These are phyloP conservation scores for Onychostruthus taczanowskii DNA, from an alignment of 2,113 vertebrate genomes.

Conservation along the genomic window DNA sequence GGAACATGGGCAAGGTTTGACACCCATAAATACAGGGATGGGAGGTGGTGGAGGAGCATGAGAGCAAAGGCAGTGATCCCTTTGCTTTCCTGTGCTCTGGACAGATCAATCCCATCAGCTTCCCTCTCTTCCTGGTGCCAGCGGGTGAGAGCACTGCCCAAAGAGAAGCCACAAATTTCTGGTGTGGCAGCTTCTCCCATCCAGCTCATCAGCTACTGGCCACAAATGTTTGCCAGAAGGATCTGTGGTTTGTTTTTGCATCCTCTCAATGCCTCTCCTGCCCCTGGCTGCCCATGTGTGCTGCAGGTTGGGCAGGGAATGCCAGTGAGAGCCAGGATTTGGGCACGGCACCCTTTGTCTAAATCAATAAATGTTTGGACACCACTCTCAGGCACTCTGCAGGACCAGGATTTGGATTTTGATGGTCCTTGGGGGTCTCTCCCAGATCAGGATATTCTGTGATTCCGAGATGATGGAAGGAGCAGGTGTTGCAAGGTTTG, in stretches of 20 bases:
- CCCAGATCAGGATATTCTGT: not conserved
- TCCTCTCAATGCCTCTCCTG: not conserved
- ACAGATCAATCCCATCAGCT: not conserved
- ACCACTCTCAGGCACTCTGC: not conserved
- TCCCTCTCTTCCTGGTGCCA: not conserved
- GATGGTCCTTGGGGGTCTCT: not conserved
- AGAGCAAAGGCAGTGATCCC: too few relatives aligned
- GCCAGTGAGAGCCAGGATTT: not conserved
- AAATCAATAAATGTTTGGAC: not conserved
- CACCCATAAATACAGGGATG: too few relatives aligned
- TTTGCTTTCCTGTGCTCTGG: not conserved
- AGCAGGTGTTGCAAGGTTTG: not conserved
- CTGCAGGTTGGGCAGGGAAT: not conserved
- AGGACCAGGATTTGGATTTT: not conserved
- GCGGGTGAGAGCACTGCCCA: fast-evolving
- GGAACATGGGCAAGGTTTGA: too few relatives aligned
- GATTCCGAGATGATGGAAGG: not conserved
- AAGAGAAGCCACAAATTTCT: not conserved
- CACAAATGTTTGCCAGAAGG: not conserved
- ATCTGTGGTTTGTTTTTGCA: not conserved
- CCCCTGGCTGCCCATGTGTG: fast-evolving
- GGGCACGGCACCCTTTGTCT: fast-evolving
- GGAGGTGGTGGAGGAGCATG: too few relatives aligned
- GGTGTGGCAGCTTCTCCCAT: not conserved
- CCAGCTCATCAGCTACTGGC: fast-evolving